Conservation (phyloP, 37 sponge, comb jelly and placozoan species). For the Ephydatia muelleri region DNA sequence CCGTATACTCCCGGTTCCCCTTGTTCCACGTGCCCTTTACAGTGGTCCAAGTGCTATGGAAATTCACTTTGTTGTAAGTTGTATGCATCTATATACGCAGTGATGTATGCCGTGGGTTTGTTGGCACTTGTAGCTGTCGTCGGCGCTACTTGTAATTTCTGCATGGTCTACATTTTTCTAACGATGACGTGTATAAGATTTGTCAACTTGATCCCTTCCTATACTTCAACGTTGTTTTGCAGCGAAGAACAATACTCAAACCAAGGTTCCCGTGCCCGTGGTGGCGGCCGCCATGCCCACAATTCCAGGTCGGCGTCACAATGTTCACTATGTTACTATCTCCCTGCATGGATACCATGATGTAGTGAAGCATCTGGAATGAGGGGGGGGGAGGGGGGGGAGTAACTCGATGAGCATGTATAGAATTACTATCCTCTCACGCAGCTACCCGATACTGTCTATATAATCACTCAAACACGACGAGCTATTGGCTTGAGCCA, state of each 20-base stretch:
- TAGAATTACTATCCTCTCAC: not conserved
- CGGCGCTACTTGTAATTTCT: no score
- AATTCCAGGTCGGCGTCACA: not conserved
- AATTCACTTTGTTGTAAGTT: not conserved
- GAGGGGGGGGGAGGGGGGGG: not conserved
- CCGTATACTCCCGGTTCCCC: not conserved
- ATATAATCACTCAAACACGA: not conserved
- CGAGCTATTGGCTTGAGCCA: not conserved
- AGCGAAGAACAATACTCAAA: not conserved
- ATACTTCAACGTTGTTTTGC: not conserved
- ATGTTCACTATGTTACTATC: no score
- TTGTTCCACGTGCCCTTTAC: not conserved
- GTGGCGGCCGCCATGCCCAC: not conserved
- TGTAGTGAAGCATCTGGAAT: not conserved
- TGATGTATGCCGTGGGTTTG: no score
- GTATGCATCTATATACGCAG: not conserved
- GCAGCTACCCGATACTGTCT: not conserved
- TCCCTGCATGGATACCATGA: not conserved
- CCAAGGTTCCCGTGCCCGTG: not conserved
- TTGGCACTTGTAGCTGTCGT: no score
- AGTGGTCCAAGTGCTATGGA: not conserved
- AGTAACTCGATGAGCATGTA: not conserved
- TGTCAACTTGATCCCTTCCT: no score
- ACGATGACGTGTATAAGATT: no score
- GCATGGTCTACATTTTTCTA: no score